Percentiles rank a stretch among this genome's conserved stretches.
Evolutionary conservation across 2,888 invertebrate genomes (phyloP).

Genomic region (Sminthurides aquaticus): DNA sequence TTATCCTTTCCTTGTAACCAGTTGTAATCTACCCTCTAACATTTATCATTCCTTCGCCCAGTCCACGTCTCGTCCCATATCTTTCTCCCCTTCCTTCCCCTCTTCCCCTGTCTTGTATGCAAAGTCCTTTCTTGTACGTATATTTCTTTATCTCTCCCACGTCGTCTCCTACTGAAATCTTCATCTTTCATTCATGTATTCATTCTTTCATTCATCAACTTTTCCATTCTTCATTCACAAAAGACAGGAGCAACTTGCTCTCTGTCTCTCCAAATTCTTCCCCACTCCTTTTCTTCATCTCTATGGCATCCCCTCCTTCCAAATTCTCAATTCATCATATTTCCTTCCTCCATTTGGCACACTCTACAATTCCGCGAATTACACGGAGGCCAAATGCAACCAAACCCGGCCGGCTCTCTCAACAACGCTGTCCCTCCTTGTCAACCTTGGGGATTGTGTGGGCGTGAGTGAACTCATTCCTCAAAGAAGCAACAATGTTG

Average conservation of each 20-base stretch:
- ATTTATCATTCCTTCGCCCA: not conserved
- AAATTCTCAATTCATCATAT: not conserved
- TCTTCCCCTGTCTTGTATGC: not conserved
- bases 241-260: no score
- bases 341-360: not conserved
- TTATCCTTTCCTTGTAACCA: not conserved
- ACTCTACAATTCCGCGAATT: not conserved
- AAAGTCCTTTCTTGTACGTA: not conserved
- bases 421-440: no score
- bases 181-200: not conserved
- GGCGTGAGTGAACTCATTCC: not conserved
- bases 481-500: not conserved
- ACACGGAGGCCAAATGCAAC: not conserved
- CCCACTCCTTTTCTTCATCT: not conserved
- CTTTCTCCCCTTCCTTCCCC: no score
- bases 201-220: not conserved
- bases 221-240: not conserved
- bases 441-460: no score
- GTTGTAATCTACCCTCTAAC: not conserved
- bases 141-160: not conserved
- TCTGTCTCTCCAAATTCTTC: no score
- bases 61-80: no score
- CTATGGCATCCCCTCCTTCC: not conserved
- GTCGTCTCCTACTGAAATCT: not conserved
- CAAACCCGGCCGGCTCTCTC: no score